These are phyloP conservation scores for Tricholauxania praeusta DNA, from an alignment of 2,888 invertebrate genomes.

Conservation along the genomic window DNA sequence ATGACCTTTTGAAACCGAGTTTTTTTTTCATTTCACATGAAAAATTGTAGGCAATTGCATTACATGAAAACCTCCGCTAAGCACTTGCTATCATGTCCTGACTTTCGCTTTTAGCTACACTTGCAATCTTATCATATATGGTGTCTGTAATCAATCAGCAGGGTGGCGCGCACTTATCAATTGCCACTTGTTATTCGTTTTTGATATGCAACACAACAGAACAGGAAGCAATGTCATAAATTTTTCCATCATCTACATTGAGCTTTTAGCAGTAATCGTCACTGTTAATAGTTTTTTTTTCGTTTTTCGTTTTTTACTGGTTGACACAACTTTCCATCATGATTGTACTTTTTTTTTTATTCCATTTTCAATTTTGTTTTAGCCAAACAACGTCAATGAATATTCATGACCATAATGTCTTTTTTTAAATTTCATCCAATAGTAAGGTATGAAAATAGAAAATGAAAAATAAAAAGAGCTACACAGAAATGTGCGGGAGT, in stretches of 20 bases:
- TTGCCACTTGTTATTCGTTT: constrained; percentile 20
- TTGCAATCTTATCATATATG: no score
- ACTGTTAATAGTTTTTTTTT: constrained; percentile 23
- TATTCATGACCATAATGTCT: constrained; percentile 24
- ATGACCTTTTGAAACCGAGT: no score
- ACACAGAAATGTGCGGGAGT: no score
- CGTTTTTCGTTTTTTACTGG: not conserved
- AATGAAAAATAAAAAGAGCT: not conserved
- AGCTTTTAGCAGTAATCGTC: constrained; percentile 24
- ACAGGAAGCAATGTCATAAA: constrained; percentile 58
- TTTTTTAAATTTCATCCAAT: not conserved
- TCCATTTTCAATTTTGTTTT: not conserved
- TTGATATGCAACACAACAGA: constrained; percentile 10
- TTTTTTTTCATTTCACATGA: no score
- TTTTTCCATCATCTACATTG: constrained; percentile 56
- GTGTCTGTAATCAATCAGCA: constrained; percentile 14
- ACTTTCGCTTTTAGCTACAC: no score
- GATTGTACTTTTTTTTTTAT: not conserved
- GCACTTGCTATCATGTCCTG: no score
- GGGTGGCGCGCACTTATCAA: constrained; percentile 22
- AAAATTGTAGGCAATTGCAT: no score
- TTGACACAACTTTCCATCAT: constrained; percentile 11
- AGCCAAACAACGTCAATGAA: constrained; percentile 12
- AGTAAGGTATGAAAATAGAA: not conserved
- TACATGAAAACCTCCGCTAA: no score